Evolutionary conservation across 1,140 invertebrate genomes (phyloP), one percentile per base, ranked within the genome.

Genomic region (Zeugodacus cucurbitae): DNA sequence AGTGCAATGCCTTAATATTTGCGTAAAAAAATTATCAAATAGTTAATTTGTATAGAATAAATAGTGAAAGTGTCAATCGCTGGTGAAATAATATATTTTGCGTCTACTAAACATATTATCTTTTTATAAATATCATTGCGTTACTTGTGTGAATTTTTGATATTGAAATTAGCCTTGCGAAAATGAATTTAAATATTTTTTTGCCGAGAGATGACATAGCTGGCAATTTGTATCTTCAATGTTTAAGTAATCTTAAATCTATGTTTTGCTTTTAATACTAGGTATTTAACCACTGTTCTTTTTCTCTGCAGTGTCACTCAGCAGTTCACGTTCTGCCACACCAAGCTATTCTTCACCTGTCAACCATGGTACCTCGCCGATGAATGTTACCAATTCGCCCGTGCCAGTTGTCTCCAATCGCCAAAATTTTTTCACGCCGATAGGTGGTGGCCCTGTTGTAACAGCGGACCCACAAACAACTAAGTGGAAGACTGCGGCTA

Each of bases 311-410:
- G 98, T 99, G 88, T 99, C 98, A 17, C 94, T 99, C 87, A 97
- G 98, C 90, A 98, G 97, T 93, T 98, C 98, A 11, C 95, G 97
- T 88, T 98, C 98, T 87, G 96, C 97, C 88, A 98, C 97, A 62
- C 97, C 97, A 88, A 97, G 97, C 48, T 97, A 97, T 93, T 97
- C 97, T 64, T 97, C 97, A 32, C 96, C 96, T 90, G 96, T 96
- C 44, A 95, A 96, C 91, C 94, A 96, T 91, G 94, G 95, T 90
- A 94, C 95, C 91, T 96, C 96, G 26, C 95, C 95, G 22, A 95
- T 95, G 90, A 95, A 95, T 88, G 82, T 82, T 22, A 95, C 95
- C 91, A 95, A 96, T 89, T 96, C 96, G 29, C 96, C 96, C 26
- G 94, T 96, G 34, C 96, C 96, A 57, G 95, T 94, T 93, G 89